Base-by-base conservation (phyloP, 2,888 invertebrate species). In the Panzeria rudis region DNA sequence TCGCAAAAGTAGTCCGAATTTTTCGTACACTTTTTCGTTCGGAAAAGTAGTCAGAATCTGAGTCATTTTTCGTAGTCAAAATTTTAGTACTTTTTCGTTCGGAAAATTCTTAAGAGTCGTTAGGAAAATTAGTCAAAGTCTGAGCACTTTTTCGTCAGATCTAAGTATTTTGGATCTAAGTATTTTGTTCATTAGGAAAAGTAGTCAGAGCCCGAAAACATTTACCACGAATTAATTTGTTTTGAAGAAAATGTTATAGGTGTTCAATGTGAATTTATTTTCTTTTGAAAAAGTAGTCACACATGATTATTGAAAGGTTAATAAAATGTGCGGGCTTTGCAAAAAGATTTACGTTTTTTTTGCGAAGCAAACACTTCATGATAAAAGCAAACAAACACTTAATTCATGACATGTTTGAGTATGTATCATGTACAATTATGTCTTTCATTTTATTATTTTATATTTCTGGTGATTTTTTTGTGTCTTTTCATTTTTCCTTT, bases 401-500 rank as follows among this genome's bases (percentile, higher is more conserved):
- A 83, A 77, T 83, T 77, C 82, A 83, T 83, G 82, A 77, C 82
- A 83, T 83, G 82, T 83, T 82, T 64, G 64, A 64, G 71, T 72
- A 72, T 77, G 71, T 83, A 83, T 83, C 71, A 83, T 83, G 82
- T 83, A 77, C 82, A 71, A 64, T 83, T 83, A 76, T 76, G 71
- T 83, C 76, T 64, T 80, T 73, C 23, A 80, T 66, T 80, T 80
- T 80, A 73, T 73, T 73, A 73, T 66, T 80, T 59, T 80, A 50
- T 64, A 47, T 79, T 71, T 71, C 59, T 72, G 77, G 25, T 47
- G 50, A 8, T 50, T 68, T 68, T 72, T 69, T 56, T 76, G 32
- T 13, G 62, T 80, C 54, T 80, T 29, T 71, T 20, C 15, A 59
- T 81, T 81, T 80, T 71, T 68, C 85, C 85, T 85, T 82, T 85